Conservation (phyloP, 2,888 invertebrate genomes). For the Scaeva pyrastri region DNA sequence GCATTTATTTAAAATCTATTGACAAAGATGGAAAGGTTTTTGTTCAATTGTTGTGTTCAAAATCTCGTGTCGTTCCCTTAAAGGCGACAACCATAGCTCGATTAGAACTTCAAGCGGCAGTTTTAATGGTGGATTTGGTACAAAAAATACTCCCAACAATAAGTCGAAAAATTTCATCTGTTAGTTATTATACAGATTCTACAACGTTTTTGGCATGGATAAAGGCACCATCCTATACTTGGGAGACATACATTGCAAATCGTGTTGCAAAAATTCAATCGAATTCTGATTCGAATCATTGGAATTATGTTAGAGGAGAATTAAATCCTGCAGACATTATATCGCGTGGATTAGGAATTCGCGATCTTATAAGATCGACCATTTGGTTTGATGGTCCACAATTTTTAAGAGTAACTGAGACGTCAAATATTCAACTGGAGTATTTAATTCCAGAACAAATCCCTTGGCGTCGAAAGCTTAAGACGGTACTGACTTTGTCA, state of each 20-base stretch:
- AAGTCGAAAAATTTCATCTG: neutral
- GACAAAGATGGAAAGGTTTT: too few relatives aligned
- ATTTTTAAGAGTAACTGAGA: constrained; percentile 13
- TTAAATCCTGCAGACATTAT: neutral
- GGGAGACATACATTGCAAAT: constrained; percentile 18
- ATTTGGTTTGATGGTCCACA: constrained; percentile 40
- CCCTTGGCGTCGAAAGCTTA: neutral
- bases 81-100: too few relatives aligned
- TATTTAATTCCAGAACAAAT: constrained; percentile 3
- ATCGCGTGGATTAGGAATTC: too few relatives aligned
- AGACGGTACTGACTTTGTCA: neutral
- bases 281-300: neutral
- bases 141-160: neutral
- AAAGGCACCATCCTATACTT: constrained; percentile 6
- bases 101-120: too few relatives aligned
- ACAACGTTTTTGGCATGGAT: constrained; percentile 25
- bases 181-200: constrained; percentile 18
- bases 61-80: too few relatives aligned
- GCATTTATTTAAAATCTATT: too few relatives aligned
- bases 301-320: neutral
- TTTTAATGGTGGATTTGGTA: too few relatives aligned
- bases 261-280: constrained; percentile 17
- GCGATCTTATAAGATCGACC: neutral
- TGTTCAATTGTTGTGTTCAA: too few relatives aligned
- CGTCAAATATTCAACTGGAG: neutral